These are phyloP conservation scores for Geococcyx californianus DNA, from an alignment of 2,113 vertebrate species.

Conservation along the genomic window DNA sequence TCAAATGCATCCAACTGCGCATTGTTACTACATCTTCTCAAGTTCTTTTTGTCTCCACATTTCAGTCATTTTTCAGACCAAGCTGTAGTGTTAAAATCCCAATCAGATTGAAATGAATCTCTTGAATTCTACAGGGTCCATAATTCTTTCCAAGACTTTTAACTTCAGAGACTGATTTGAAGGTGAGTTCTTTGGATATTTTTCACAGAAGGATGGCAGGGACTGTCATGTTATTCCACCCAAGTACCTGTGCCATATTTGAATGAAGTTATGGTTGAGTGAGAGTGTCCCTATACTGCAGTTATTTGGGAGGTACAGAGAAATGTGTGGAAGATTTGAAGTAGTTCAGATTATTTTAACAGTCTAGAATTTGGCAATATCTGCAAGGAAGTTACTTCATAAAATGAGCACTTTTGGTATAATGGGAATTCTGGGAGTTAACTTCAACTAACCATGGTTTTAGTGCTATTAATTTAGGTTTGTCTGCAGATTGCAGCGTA, in stretches of 20 bases:
- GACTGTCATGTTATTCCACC: not conserved
- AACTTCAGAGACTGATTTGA: not conserved
- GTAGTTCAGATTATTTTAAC: not conserved
- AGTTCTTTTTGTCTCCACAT: not conserved
- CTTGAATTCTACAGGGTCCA: not conserved
- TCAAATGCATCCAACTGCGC: not conserved
- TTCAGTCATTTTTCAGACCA: not conserved
- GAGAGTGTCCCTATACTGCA: not conserved
- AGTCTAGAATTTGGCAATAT: not conserved
- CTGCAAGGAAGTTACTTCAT: not conserved
- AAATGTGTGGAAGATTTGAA: not conserved
- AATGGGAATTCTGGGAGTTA: not conserved
- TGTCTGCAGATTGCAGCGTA: not conserved
- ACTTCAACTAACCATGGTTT: not conserved
- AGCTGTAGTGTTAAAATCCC: not conserved
- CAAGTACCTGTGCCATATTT: not conserved
- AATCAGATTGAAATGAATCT: not conserved
- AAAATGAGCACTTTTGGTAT: not conserved
- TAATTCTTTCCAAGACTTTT: not conserved
- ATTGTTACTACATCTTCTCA: not conserved
- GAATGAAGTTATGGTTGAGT: not conserved
- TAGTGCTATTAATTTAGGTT: not conserved
- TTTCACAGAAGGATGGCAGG: not conserved
- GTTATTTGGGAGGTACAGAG: not conserved
- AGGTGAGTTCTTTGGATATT: not conserved